phyloP scores from a whole-genome alignment of 2,888 invertebrate genomes.

The Opisthograptis luteolata region DNA sequence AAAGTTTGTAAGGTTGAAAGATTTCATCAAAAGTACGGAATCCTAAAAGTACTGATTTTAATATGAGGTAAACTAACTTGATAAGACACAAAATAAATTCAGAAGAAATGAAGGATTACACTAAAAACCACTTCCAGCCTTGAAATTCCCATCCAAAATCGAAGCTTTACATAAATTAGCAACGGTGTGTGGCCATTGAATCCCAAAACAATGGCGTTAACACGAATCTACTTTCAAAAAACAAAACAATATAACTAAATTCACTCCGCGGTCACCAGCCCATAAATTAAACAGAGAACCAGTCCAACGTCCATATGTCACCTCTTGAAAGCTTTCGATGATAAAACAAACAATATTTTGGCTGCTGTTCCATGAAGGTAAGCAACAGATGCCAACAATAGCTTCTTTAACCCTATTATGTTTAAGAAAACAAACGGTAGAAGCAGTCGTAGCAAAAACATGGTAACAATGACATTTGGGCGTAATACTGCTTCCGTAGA shows the following conservation, averaged over 20 bases:
- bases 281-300: conserved; percentile 73
- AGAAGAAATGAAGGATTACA: conserved; percentile 20
- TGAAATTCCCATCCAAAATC: conserved; percentile 27
- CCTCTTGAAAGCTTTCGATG: conserved; percentile 72
- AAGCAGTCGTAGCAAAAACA: conserved; percentile 48
- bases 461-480: conserved; percentile 39
- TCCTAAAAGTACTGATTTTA: no score
- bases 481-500: conserved; percentile 68
- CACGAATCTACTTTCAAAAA: conserved; percentile 43
- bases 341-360: conserved; percentile 82
- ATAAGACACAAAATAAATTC: neutral
- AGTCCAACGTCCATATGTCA: conserved; percentile 66
- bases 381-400: conserved; percentile 71
- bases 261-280: conserved; percentile 63
- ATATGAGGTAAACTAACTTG: neutral
- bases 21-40: no score
- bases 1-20: no score
- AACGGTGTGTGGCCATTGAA: conserved; percentile 59
- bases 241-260: conserved; percentile 74
- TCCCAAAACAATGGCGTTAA: conserved; percentile 32
- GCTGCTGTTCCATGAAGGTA: conserved; percentile 71
- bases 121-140: conserved; percentile 32
- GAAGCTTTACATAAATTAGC: conserved; percentile 53
- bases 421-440: conserved; percentile 70
- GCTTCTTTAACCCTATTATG: conserved; percentile 73